Conservation (phyloP, 2,888 invertebrate species). For the Trachelus stipa region DNA sequence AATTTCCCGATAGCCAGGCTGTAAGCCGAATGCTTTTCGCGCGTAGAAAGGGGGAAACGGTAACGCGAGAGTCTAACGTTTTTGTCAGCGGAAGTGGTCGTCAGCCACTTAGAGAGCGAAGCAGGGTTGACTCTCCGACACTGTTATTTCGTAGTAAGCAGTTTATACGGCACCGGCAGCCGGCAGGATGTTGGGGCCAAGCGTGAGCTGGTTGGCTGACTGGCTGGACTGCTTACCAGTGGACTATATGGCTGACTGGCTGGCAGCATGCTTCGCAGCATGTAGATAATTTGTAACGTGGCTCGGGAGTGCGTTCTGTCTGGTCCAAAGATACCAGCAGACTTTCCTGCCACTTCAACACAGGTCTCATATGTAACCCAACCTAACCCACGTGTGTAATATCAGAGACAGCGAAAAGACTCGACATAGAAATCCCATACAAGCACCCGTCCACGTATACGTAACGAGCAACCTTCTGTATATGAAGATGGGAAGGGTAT, state of each 20-base stretch:
- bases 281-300: neutral
- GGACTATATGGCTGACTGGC: neutral
- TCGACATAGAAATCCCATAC: neutral
- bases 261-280: neutral
- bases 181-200: neutral
- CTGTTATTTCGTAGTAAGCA: slow-evolving; percentile 33
- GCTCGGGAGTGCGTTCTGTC: neutral
- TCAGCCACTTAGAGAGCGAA: slow-evolving; percentile 35
- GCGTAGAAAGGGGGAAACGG: slow-evolving; percentile 33
- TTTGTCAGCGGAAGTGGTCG: slow-evolving; percentile 44
- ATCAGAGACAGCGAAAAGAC: neutral
- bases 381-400: neutral
- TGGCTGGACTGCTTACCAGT: neutral
- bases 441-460: neutral
- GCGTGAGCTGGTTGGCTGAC: neutral
- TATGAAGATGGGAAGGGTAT: neutral
- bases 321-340: neutral
- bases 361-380: neutral
- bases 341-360: neutral
- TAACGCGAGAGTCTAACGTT: slow-evolving; percentile 37
- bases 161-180: slow-evolving; percentile 10
- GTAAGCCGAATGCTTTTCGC: too few species aligned
- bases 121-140: slow-evolving; percentile 29
- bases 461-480: neutral
- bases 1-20: too few species aligned